Evolutionary conservation across 1,140 invertebrate genomes (phyloP), one percentile per base, ranked within the genome.

Genomic region (Seison nebaliae): DNA sequence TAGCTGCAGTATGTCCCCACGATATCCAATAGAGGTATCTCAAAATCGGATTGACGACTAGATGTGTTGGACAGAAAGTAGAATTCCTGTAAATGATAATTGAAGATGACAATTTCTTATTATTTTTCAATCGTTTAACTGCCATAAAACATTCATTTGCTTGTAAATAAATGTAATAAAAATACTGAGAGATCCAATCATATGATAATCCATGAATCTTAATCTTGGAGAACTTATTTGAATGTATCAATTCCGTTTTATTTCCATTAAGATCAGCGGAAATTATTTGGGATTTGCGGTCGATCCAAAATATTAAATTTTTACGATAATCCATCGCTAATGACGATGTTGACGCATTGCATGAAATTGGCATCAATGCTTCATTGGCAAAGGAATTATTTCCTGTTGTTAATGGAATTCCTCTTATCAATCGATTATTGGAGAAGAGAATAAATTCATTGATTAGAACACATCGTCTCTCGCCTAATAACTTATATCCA

Each of bases 21-120:
- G 94, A 86, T 39, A 91, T 83, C 86, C 86, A 96, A 53, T 91
- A 93, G 0, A 94, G 55, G 14, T 75, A 66, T 43, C 64, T 66
- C 42, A 17, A 35, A 38, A 32, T 68, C 0, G 88, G 88, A 63
- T 96, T 91, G 0, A 96, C 84, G 3, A 83, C 84, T 4, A 96
- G 55, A 52, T 88, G 78, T 45, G 80, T 65, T 0, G 84, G 86
- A 0, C 80, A 73, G 51, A 88, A 81, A 15, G 2, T 31, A 16
- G 9, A 31, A 38, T 23, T 23, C 31, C 11, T 26, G 30, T 15
- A 31, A 17, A 18, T 31, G 28, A 5, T 38, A 38, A 31, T 38
- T 29, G 24, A 3, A 31, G 9, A 14, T 28, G 26, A 28, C 24
- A 28, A 16, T 28, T 28, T 17, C 26, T 15, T 15, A 28, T 38